phyloP scores from a whole-genome alignment of 2,797 vertebrate species.

The Cryptoprocta ferox region DNA sequence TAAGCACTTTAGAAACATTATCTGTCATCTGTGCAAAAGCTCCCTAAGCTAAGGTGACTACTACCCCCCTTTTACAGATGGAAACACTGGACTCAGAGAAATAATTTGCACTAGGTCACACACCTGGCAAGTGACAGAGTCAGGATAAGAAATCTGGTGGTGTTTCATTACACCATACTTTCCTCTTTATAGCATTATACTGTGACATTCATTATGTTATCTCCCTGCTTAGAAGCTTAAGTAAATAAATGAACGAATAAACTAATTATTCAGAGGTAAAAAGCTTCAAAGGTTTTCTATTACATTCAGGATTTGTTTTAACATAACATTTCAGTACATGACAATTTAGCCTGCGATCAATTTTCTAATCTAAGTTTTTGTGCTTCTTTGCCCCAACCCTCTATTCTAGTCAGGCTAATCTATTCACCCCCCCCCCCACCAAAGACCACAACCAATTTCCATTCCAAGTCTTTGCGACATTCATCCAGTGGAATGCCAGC shows the following conservation, averaged over 20 bases:
- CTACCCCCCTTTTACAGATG: background rate
- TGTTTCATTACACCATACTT: background rate
- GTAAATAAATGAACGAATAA: background rate
- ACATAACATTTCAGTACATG: background rate
- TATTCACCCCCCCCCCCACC: background rate
- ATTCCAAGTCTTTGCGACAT: background rate
- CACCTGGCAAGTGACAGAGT: background rate
- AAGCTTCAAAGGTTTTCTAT: background rate
- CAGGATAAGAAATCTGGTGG: background rate
- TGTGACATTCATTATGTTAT: background rate
- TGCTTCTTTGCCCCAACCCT: background rate
- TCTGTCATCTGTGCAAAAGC: background rate
- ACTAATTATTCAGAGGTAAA: background rate
- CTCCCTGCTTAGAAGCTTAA: background rate
- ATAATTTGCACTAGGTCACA: background rate
- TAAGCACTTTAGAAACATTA: conserved; percentile 20
- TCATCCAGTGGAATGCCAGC: background rate
- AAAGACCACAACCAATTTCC: background rate
- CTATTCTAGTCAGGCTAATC: background rate
- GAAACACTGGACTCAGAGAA: conserved; percentile 4
- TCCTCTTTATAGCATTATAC: background rate
- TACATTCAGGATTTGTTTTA: background rate
- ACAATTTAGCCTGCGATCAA: background rate
- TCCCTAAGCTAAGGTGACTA: background rate
- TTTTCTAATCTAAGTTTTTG: background rate